Evolutionary conservation across 2,113 vertebrate species (phyloP).

Genomic region (Archilochus colubris): DNA sequence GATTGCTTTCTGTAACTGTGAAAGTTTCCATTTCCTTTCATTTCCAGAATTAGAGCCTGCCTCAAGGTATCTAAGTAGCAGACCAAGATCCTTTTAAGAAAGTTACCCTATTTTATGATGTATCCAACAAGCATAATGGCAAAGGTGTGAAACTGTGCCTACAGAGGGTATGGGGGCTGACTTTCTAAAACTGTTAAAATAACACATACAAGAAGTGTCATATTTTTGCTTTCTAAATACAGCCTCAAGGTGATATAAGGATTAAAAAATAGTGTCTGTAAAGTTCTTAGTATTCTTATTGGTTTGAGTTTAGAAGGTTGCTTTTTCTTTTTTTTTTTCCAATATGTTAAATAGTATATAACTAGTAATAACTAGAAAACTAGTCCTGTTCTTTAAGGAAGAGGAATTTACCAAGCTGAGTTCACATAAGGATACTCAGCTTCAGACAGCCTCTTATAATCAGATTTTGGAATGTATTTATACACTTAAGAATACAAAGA

Average conservation of each 20-base stretch:
- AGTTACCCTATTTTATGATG: not conserved
- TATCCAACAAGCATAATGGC: not conserved
- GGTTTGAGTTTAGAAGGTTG: not conserved
- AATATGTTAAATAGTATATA: not conserved
- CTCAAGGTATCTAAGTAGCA: not conserved
- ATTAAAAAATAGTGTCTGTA: not conserved
- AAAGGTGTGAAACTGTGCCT: constrained; percentile 29
- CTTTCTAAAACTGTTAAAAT: not conserved
- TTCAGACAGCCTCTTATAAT: not conserved
- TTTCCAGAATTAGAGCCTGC: not conserved
- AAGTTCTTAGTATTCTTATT: not conserved
- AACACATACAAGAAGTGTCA: not conserved
- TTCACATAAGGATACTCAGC: not conserved
- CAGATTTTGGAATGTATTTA: not conserved
- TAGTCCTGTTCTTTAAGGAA: not conserved
- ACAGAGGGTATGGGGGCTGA: constrained; percentile 27
- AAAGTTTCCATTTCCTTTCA: not conserved
- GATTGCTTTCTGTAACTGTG: not conserved
- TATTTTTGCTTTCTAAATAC: not conserved
- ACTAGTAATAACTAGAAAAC: not conserved
- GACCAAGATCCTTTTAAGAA: not conserved
- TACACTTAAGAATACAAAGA: not conserved
- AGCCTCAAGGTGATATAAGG: not conserved
- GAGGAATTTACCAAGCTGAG: not conserved
- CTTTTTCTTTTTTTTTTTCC: not conserved